Evolutionary conservation across 2,888 invertebrate species (phyloP).

Genomic region (Lissonota sp.): DNA sequence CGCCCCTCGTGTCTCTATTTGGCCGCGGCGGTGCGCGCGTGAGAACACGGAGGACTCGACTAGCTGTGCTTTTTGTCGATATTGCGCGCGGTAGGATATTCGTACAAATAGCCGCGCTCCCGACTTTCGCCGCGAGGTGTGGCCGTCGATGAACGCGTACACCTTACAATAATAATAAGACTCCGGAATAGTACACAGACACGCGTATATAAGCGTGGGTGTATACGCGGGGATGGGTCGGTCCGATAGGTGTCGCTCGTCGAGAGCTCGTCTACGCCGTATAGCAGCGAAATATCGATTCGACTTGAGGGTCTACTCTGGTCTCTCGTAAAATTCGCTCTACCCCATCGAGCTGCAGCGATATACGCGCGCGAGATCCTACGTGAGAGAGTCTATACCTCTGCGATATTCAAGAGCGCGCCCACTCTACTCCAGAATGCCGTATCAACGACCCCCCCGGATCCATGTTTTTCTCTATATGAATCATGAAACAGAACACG

Average conservation of each 20-base stretch:
- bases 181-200: background rate
- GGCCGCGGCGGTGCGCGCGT: slow-evolving; percentile 20
- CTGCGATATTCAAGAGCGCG: too few species aligned
- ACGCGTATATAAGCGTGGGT: too few species aligned
- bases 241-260: background rate
- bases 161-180: slow-evolving; percentile 31
- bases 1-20: background rate
- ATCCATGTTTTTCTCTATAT: too few species aligned
- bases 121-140: slow-evolving; percentile 60
- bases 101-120: background rate
- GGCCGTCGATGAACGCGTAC: slow-evolving; percentile 47
- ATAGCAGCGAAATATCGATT: slow-evolving; percentile 33
- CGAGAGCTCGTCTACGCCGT: background rate
- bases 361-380: too few species aligned
- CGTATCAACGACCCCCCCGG: too few species aligned
- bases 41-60: background rate
- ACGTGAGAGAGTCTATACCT: too few species aligned
- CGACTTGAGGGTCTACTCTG: slow-evolving; percentile 4
- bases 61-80: background rate
- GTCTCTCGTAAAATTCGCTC: background rate
- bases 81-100: slow-evolving; percentile 23
- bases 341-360: too few species aligned
- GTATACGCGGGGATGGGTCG: background rate
- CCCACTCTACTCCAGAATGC: too few species aligned
- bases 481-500: too few species aligned